Evolutionary conservation across 1,140 invertebrate genomes (phyloP).

Genomic region (Yoshiicerus persimilis): DNA sequence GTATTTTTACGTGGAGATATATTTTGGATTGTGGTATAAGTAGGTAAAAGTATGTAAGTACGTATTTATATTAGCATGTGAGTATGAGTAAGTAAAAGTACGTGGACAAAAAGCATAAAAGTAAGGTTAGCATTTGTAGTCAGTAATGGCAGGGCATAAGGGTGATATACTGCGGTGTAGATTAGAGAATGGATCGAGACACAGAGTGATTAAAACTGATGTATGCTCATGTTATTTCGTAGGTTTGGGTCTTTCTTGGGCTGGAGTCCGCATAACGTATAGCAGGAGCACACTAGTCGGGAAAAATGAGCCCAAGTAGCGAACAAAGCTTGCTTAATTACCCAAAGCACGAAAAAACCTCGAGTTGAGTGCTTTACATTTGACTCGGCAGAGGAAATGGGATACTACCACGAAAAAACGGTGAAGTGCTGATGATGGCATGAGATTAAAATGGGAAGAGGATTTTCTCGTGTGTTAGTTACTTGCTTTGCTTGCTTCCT

Average conservation of each 20-base stretch:
- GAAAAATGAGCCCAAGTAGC: constrained; percentile 48
- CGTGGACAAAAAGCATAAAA: constrained; percentile 4
- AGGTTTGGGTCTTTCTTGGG: not conserved
- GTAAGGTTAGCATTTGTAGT: constrained; percentile 32
- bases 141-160: constrained; percentile 36
- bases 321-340: constrained; percentile 50
- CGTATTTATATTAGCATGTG: constrained; percentile 19
- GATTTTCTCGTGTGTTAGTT: constrained; percentile 37
- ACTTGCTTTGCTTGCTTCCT: not conserved
- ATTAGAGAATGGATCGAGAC: constrained; percentile 45
- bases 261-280: not conserved
- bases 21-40: not conserved
- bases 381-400: constrained; percentile 49
- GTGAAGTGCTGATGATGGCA: constrained; percentile 49
- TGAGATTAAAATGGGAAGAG: constrained; percentile 48
- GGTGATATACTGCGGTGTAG: constrained; percentile 46
- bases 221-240: constrained; percentile 46
- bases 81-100: not conserved
- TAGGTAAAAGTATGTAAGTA: not conserved
- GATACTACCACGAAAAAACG: constrained; percentile 44
- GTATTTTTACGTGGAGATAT: not conserved
- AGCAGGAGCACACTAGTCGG: not conserved
- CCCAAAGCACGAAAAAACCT: constrained; percentile 45
- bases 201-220: constrained; percentile 49
- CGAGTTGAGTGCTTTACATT: constrained; percentile 49